A percentile compares a stretch with the other conserved stretches of the same genome.
Evolutionary conservation across 2,888 invertebrate genomes (phyloP).

Genomic region (Linnaemya tessellans): DNA sequence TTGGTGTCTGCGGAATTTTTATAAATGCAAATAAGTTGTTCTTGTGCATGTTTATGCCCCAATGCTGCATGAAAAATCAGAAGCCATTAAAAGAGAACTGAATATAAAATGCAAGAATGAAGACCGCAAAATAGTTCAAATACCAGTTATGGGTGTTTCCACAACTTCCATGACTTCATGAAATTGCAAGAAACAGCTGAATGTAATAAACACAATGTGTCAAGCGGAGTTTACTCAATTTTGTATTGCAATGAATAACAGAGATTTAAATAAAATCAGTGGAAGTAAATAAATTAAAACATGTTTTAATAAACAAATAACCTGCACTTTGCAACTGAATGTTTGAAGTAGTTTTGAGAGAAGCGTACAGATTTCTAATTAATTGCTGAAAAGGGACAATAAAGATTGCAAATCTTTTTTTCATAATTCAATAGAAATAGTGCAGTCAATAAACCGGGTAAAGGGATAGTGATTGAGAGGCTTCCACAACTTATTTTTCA

Average conservation of each 20-base stretch:
- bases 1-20: slow-evolving; percentile 74
- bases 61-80: slow-evolving; percentile 9
- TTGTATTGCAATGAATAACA: neutral
- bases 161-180: neutral
- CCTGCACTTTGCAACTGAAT: neutral
- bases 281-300: too few species aligned
- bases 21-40: slow-evolving; percentile 68
- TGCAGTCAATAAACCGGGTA: too few species aligned
- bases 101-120: slow-evolving; percentile 8
- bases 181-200: neutral
- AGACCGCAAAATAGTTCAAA: slow-evolving; percentile 7
- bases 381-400: slow-evolving; percentile 58
- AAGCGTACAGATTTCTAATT: slow-evolving; percentile 46
- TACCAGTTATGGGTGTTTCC: slow-evolving; percentile 13
- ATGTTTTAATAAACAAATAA: neutral
- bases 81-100: slow-evolving; percentile 27
- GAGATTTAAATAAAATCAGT: neutral
- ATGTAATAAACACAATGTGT: neutral
- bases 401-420: too few species aligned
- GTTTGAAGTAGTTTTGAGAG: neutral
- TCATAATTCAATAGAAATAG: too few species aligned
- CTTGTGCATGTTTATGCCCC: neutral
- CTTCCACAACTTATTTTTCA: neutral
- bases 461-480: neutral
- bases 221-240: too few species aligned